phyloP scores from a whole-genome alignment of 1,140 invertebrate genomes.

The Colletes latitarsis region DNA sequence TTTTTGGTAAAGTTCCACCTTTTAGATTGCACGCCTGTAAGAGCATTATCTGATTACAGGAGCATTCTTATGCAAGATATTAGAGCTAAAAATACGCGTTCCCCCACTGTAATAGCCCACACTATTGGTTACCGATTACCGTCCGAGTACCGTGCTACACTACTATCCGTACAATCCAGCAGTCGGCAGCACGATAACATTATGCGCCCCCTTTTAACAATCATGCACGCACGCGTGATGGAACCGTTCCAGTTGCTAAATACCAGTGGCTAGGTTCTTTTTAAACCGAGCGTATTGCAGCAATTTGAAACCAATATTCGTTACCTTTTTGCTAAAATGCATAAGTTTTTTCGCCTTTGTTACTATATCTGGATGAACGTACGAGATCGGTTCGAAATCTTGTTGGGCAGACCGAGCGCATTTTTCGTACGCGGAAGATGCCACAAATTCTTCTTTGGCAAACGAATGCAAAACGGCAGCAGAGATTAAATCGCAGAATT shows the following conservation, averaged over 20 bases:
- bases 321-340: conserved; percentile 38
- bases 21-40: conserved; percentile 68
- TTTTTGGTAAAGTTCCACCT: conserved; percentile 57
- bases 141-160: too few species aligned
- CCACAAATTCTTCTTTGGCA: neutral
- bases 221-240: too few species aligned
- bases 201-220: too few species aligned
- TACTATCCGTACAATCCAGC: too few species aligned
- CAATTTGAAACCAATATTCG: neutral
- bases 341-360: conserved; percentile 36
- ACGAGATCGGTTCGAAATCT: neutral
- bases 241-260: too few species aligned
- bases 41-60: neutral
- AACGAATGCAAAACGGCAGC: conserved; percentile 73
- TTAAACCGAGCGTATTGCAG: too few species aligned
- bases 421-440: neutral
- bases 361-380: conserved; percentile 18
- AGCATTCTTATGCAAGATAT: neutral
- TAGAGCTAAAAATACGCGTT: neutral
- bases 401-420: neutral
- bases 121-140: too few species aligned
- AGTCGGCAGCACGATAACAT: too few species aligned
- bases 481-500: conserved; percentile 73
- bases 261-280: too few species aligned
- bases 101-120: too few species aligned